Conservation (phyloP, 1,140 invertebrate genomes). For the Halictus rubicundus region DNA sequence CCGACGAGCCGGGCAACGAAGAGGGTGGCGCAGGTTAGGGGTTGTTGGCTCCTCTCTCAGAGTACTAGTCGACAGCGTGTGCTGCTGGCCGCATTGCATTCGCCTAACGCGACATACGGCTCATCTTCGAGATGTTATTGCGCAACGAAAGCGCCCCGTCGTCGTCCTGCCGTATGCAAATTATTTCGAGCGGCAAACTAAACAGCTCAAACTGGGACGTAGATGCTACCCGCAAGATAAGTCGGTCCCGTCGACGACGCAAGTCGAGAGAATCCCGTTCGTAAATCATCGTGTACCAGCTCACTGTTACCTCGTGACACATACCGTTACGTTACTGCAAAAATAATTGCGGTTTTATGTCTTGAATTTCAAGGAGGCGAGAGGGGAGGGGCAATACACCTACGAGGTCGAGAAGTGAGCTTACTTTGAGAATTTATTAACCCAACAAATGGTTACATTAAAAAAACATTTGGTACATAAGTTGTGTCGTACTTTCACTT, state of each 20-base stretch:
- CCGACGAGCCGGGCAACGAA: conserved; percentile 23
- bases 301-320: neutral
- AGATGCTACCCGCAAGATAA: conserved; percentile 46
- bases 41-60: neutral
- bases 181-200: conserved; percentile 77
- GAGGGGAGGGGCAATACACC: no score
- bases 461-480: no score
- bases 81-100: conserved; percentile 46
- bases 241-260: conserved; percentile 1
- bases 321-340: no score
- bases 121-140: conserved; percentile 77
- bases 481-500: no score
- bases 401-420: no score
- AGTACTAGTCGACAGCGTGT: conserved; percentile 33
- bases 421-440: no score
- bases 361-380: no score
- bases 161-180: conserved; percentile 67
- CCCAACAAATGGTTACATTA: no score
- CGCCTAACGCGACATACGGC: conserved; percentile 62
- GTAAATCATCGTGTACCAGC: conserved; percentile 18
- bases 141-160: conserved; percentile 50
- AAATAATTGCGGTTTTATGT: no score
- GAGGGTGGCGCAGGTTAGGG: neutral
- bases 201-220: conserved; percentile 60
- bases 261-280: neutral